These are phyloP conservation scores for Triplophysa tibetana DNA, from an alignment of 2,113 vertebrate genomes.

Conservation along the genomic window DNA sequence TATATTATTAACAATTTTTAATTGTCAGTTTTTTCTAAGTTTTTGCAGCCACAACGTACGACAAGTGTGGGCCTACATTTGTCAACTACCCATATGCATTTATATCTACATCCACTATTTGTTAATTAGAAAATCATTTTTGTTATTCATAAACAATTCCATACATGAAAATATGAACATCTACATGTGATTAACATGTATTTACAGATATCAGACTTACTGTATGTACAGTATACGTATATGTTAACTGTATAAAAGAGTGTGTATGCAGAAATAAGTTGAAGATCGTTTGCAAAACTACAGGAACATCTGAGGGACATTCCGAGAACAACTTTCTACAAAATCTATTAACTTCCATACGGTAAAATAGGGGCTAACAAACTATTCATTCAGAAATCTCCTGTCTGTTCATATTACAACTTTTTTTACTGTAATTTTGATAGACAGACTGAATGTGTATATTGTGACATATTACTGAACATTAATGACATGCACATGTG, in stretches of 20 bases:
- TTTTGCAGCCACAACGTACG: no score
- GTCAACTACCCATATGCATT: no score
- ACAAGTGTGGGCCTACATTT: no score
- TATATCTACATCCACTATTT: no score
- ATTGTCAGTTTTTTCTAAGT: no score
- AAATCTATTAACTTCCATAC: slow-evolving; percentile 56
- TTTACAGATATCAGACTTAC: no score
- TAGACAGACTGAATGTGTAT: slow-evolving; percentile 36
- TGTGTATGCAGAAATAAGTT: not conserved
- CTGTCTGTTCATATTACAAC: slow-evolving; percentile 15
- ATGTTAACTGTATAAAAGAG: not conserved
- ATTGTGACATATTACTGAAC: not conserved
- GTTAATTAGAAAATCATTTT: no score
- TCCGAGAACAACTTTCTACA: slow-evolving; percentile 36
- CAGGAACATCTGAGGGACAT: slow-evolving; percentile 39
- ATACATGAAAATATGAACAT: no score
- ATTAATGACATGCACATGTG: not conserved
- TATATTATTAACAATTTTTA: no score
- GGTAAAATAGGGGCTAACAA: not conserved
- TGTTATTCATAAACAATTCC: no score
- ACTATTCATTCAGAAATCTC: not conserved
- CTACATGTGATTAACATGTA: no score
- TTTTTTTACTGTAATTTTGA: not conserved
- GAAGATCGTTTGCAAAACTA: slow-evolving; percentile 23
- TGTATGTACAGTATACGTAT: not conserved